Evolutionary conservation across 2,797 vertebrate genomes (phyloP).

Genomic region (Rhinatrema bivittatum): DNA sequence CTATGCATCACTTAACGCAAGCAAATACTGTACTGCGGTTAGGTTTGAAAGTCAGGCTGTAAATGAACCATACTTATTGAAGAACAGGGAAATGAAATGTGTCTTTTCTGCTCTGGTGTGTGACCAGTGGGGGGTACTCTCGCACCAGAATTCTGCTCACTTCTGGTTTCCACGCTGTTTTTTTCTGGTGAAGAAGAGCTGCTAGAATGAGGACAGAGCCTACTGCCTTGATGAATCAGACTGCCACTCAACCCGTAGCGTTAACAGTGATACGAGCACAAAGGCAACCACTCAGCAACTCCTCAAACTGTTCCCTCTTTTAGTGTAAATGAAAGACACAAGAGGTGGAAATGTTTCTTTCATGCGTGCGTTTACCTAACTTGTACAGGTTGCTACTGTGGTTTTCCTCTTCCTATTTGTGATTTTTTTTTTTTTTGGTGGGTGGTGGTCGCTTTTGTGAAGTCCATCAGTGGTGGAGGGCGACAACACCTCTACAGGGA

Average conservation of each 20-base stretch:
- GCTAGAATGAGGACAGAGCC: slow-evolving; percentile 31
- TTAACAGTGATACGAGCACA: slow-evolving; percentile 42
- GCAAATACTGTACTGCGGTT: too few relatives aligned
- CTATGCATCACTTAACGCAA: too few relatives aligned
- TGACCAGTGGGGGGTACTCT: slow-evolving; percentile 53
- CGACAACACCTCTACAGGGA: too few relatives aligned
- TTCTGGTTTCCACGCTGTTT: slow-evolving; percentile 20
- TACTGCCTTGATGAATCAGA: slow-evolving; percentile 41
- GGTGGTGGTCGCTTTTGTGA: too few relatives aligned
- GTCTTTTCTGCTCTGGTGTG: too few relatives aligned
- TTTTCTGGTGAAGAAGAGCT: slow-evolving; percentile 28
- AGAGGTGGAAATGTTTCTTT: slow-evolving; percentile 21
- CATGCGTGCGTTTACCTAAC: neutral
- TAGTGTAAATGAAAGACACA: slow-evolving; percentile 30
- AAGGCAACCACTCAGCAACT: slow-evolving; percentile 35
- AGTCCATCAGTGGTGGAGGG: too few relatives aligned
- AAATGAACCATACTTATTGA: too few relatives aligned
- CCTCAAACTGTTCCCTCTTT: slow-evolving; percentile 32
- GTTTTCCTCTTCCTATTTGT: too few relatives aligned
- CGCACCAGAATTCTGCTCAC: slow-evolving; percentile 23
- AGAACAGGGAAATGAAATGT: too few relatives aligned
- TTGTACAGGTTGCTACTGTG: too few relatives aligned
- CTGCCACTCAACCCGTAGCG: slow-evolving; percentile 33
- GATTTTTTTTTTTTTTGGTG: too few relatives aligned
- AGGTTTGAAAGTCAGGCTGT: too few relatives aligned